These are phyloP conservation scores for Cecidostiba fungosa DNA, from an alignment of 2,888 invertebrate species.

Conservation along the genomic window DNA sequence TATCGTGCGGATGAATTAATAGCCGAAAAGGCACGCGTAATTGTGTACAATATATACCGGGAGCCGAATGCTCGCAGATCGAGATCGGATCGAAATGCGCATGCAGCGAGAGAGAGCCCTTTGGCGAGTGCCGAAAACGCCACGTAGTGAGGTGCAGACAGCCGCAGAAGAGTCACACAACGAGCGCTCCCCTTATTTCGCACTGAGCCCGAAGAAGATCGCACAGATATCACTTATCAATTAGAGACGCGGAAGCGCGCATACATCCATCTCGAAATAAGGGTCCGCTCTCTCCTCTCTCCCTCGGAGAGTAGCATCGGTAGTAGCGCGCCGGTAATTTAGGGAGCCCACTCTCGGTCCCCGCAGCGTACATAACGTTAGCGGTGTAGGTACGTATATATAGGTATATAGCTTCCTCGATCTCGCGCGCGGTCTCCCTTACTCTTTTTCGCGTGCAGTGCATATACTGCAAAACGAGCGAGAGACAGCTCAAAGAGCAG, in stretches of 20 bases:
- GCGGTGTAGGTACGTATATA: background rate
- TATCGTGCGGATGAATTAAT: too few species aligned
- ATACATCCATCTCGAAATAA: slow-evolving; percentile 14
- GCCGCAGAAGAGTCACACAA: background rate
- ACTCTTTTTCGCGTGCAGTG: background rate
- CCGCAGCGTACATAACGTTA: background rate
- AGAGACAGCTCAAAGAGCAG: slow-evolving; percentile 35
- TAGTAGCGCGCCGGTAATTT: slow-evolving; percentile 18
- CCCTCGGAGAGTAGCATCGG: background rate
- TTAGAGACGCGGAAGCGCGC: slow-evolving; percentile 66
- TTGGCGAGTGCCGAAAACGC: slow-evolving; percentile 65
- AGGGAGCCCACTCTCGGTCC: background rate
- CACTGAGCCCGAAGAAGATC: background rate
- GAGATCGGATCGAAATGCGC: too few species aligned
- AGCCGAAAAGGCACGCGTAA: too few species aligned
- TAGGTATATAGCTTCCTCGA: background rate
- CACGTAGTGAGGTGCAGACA: background rate
- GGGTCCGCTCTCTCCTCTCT: slow-evolving; percentile 22
- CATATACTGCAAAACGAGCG: background rate
- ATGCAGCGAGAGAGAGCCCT: too few species aligned
- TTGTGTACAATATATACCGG: background rate
- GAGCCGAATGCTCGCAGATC: background rate
- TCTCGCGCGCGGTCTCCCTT: background rate
- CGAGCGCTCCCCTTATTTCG: background rate
- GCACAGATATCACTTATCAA: slow-evolving; percentile 39